Base-by-base conservation (phyloP, 2,888 invertebrate species). In the Calliphora vomitoria region DNA sequence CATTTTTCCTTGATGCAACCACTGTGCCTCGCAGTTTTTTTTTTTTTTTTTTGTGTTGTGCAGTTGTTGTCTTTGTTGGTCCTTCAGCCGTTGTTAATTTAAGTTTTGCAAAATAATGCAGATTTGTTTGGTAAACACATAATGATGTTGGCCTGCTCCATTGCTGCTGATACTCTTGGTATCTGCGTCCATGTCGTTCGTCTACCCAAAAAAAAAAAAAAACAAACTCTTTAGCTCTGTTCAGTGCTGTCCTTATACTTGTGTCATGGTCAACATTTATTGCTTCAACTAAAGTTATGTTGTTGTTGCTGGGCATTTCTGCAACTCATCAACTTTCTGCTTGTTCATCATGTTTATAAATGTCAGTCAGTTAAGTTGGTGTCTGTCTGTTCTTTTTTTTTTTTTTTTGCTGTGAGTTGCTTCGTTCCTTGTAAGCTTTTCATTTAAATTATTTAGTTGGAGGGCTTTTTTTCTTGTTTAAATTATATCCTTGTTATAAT, bases 381-480 rank as follows among this genome's bases (percentile, higher is more conserved):
- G 53, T 81, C 15, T 31, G 60, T 60, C 31, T 35, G 4, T 41
- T 64, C 10, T 44, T n/a, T 38, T 53, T 18, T 44, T n/a, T 20
- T 20, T 18, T 35, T 50, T 47, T 11, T 8, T 31, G 13, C 18
- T n/a, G 8, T 18, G 3, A 5, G 25, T 25, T 31, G 5, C 38
- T 18, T 60, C 31, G 31, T 75, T 80, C 53, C 69, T 75, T 85
- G 80, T 47, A 11, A 64, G 62, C 35, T 85, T 85, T 85, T 75
- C 60, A 75, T 85, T 75, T 80, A 85, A 85, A 85, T 85, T 75
- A 79, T 85, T 75, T 80, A 85, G 85, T 85, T 85, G 62, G 44
- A 50, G 85, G 85, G 85, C 75, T 69, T 85, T 75, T 84, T 53
- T 85, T 53, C 74, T 69, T 85, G 60, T 81, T 80, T 64, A 85